Evolutionary conservation across 2,888 invertebrate species (phyloP).

Genomic region (Cartodere bifasciata): DNA sequence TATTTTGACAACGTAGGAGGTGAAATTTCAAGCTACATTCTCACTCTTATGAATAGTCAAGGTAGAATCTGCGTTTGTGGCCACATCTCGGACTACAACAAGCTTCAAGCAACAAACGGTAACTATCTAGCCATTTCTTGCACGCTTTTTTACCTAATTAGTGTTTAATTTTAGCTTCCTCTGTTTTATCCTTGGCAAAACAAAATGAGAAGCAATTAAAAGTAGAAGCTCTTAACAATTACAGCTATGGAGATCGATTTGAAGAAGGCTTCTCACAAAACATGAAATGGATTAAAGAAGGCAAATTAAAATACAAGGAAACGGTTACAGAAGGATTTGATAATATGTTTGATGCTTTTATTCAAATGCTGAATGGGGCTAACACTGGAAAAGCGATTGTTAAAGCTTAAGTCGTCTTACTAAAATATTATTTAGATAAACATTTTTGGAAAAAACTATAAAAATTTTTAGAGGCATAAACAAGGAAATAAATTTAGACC

Average conservation of each 20-base stretch:
- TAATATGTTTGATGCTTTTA: constrained; percentile 56
- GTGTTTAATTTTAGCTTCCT: too few relatives aligned
- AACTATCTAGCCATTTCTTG: too few relatives aligned
- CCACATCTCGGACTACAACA: constrained; percentile 55
- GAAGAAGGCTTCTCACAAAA: constrained; percentile 50
- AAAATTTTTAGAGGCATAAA: too few relatives aligned
- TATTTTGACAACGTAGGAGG: constrained; percentile 69
- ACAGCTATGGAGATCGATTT: constrained; percentile 44
- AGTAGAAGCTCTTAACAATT: constrained; percentile 50
- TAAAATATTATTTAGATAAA: too few relatives aligned
- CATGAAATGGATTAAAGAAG: constrained; percentile 50
- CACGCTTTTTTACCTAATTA: too few relatives aligned
- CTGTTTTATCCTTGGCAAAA: too few relatives aligned
- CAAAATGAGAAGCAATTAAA: constrained; percentile 48
- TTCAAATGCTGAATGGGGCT: constrained; percentile 45
- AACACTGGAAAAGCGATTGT: constrained; percentile 60
- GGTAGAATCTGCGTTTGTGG: constrained; percentile 60
- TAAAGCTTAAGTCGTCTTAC: constrained; percentile 29
- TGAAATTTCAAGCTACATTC: constrained; percentile 50
- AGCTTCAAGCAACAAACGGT: constrained; percentile 25
- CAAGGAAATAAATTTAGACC: too few relatives aligned
- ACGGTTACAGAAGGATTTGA: constrained; percentile 54
- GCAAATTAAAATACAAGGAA: constrained; percentile 57
- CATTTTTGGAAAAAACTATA: too few relatives aligned
- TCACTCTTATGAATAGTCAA: constrained; percentile 49